Evolutionary conservation across 2,888 invertebrate genomes (phyloP).

Genomic region (Colletes collaris): DNA sequence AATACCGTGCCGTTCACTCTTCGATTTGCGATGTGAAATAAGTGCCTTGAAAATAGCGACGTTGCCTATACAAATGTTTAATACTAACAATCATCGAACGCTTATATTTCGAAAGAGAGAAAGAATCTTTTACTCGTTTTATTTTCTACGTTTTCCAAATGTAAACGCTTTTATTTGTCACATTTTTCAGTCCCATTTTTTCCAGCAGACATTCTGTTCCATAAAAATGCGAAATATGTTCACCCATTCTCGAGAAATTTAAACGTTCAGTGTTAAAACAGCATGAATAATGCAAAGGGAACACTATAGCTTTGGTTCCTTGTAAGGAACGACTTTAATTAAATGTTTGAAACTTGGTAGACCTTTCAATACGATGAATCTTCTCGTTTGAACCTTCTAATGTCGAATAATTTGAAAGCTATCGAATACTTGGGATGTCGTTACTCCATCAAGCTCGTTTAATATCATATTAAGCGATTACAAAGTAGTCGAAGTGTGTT

Average conservation of each 20-base stretch:
- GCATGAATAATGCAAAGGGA: constrained; percentile 42
- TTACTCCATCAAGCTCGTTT: too few relatives aligned
- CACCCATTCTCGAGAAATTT: constrained; percentile 7
- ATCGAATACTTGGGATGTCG: not conserved
- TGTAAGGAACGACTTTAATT: constrained; percentile 43
- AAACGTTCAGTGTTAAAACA: constrained; percentile 1
- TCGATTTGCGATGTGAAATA: constrained; percentile 16
- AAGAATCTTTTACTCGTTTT: not conserved
- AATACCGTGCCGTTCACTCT: constrained; percentile 15
- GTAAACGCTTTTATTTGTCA: too few relatives aligned
- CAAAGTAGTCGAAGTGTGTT: too few relatives aligned
- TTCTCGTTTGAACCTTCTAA: not conserved
- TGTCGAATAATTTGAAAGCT: constrained; percentile 11
- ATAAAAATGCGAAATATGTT: not conserved
- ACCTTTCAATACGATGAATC: not conserved
- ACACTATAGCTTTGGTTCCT: constrained; percentile 3
- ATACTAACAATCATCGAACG: too few relatives aligned
- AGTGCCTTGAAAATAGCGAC: not conserved
- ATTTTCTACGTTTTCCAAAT: too few relatives aligned
- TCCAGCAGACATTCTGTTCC: too few relatives aligned
- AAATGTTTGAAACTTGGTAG: constrained; percentile 23
- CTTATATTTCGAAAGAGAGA: too few relatives aligned
- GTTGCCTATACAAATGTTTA: not conserved
- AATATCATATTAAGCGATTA: too few relatives aligned
- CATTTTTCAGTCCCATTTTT: too few relatives aligned